Evolutionary conservation across 2,113 vertebrate genomes (phyloP), one percentile per base, ranked within the genome.

Genomic region (Lamprologus sp.): DNA sequence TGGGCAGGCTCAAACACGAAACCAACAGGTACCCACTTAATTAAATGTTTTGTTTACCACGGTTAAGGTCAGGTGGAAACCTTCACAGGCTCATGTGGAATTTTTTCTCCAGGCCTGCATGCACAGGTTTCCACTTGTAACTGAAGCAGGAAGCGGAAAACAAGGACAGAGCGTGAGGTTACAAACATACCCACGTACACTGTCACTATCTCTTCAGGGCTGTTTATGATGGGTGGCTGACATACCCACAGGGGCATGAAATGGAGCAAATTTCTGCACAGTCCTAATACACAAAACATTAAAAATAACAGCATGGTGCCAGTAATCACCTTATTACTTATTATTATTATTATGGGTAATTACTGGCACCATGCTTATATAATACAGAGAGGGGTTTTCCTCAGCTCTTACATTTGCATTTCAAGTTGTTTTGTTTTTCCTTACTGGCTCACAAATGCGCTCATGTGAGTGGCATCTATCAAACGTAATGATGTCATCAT

Each of bases 1-100:
- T 98, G 85, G 95, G 91, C 35, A 95, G 96, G 9, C 96, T 99
- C 28, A 97, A 97, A 90, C 96, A 97, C 15, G 96, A 98, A 91
- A 98, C 96, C 4, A 96, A 93, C 94, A 97, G 98, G 98, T 99
- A 92, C 9, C 19, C 5, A 5, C 3, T 17, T 23, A 45, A 15
- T 45, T 73, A 26, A 73, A 45, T 26, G 12, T 73, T 23, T 42
- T 15, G 37, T 26, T 73, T 73, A 42, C n/a, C 21, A 10, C 1
- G 4, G n/a, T 23, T 55, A 55, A 81, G 15, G 10, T 60, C 35
- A 77, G 45, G 5, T 33, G 28, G 28, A 53, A 53, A 54, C 14
- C 17, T 47, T 28, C 15, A 4, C 70, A 31, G 42, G 42, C 45
- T 51, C 26, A 15, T 42, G 21, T 56, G 79, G 53, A 58, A 4